Evolutionary conservation across 1,140 invertebrate species (phyloP).

Genomic region (Drosophila insularis): DNA sequence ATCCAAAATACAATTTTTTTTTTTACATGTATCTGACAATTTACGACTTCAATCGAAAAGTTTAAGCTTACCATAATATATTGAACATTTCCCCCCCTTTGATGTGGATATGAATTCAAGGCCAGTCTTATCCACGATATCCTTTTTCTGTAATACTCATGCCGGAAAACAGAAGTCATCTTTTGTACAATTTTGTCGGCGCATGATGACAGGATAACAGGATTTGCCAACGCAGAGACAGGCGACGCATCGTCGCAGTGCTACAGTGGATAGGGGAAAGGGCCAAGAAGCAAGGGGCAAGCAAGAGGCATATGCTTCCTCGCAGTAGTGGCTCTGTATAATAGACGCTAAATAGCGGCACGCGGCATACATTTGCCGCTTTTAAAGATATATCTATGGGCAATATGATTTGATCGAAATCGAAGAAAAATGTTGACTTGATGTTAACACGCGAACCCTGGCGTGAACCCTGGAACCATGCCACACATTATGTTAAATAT

Average conservation of each 20-base stretch:
- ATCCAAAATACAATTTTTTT: neutral
- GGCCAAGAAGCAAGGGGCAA: too few relatives aligned
- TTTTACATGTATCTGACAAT: too few relatives aligned
- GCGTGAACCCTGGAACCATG: slow-evolving; percentile 11
- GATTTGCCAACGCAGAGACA: slow-evolving; percentile 27
- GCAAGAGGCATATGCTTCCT: slow-evolving; percentile 54
- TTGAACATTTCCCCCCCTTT: slow-evolving; percentile 19
- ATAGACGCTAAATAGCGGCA: slow-evolving; percentile 77
- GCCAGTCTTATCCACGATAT: neutral
- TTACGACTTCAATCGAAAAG: too few relatives aligned
- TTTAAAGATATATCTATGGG: slow-evolving; percentile 37
- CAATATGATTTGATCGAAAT: slow-evolving; percentile 64
- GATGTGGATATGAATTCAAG: neutral
- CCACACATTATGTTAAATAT: slow-evolving; percentile 68
- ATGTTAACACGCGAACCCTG: slow-evolving; percentile 36
- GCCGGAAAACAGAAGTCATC: slow-evolving; percentile 64
- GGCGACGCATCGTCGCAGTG: neutral
- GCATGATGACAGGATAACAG: slow-evolving; percentile 58
- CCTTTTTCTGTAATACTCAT: neutral
- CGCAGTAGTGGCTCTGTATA: slow-evolving; percentile 39
- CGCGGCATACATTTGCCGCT: slow-evolving; percentile 73
- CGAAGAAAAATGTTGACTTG: slow-evolving; percentile 60
- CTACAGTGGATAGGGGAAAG: slow-evolving; percentile 1
- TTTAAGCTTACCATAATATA: neutral
- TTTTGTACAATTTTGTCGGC: slow-evolving; percentile 36